phyloP scores from a whole-genome alignment of 2,888 invertebrate genomes.

The Amblyjoppa proteus region DNA sequence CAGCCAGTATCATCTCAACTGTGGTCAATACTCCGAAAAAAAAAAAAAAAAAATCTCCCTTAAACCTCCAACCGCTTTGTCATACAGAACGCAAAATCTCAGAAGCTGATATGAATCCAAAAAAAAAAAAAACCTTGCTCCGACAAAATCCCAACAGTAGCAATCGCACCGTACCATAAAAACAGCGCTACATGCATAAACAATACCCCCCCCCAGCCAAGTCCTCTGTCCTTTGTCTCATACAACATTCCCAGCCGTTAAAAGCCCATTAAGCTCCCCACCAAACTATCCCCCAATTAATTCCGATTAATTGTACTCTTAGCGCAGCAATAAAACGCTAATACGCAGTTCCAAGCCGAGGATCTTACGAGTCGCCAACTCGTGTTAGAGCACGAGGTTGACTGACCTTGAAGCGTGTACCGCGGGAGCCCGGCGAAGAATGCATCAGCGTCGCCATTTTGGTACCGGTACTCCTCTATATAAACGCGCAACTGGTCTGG shows the following conservation, averaged over 20 bases:
- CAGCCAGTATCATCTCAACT: background rate
- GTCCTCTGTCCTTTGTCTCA: background rate
- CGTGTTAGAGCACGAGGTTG: background rate
- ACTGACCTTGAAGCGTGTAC: slow-evolving; percentile 28
- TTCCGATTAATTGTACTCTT: background rate
- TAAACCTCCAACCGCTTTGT: background rate
- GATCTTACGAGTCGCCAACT: background rate
- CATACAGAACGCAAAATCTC: background rate
- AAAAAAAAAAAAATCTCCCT: background rate
- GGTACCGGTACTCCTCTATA: slow-evolving; percentile 53
- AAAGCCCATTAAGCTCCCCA: background rate
- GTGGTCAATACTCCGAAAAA: background rate
- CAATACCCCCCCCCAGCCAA: background rate
- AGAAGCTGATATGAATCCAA: background rate
- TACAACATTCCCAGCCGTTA: background rate
- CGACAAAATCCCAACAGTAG: too few species aligned
- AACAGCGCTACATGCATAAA: too few species aligned
- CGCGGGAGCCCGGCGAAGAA: slow-evolving; percentile 30
- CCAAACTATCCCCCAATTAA: background rate
- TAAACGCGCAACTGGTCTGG: slow-evolving; percentile 26
- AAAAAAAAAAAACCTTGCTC: background rate
- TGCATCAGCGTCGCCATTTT: slow-evolving; percentile 69
- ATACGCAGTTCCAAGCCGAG: background rate
- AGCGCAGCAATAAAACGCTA: background rate
- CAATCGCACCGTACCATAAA: too few species aligned